Percentiles rank a stretch among this genome's conserved stretches.
phyloP scores from a whole-genome alignment of 2,888 invertebrate genomes.

The Coelinius sp. region DNA sequence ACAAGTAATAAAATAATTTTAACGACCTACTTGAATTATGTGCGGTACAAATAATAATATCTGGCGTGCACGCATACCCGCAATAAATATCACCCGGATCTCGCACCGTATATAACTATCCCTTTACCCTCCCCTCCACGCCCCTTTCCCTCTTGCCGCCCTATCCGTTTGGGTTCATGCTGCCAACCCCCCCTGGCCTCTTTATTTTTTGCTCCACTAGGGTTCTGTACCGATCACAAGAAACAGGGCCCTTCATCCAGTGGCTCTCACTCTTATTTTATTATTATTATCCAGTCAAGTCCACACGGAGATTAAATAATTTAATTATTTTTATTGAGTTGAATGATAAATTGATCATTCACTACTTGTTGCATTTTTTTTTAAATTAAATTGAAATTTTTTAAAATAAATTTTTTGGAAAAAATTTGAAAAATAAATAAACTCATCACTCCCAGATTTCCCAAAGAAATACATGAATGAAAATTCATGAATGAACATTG shows the following conservation, averaged over 20 bases:
- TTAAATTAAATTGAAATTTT: too few species aligned
- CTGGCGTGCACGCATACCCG: constrained; percentile 62
- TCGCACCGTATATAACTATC: constrained; percentile 32
- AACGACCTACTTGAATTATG: constrained; percentile 68
- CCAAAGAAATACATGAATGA: not conserved
- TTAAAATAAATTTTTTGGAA: too few species aligned
- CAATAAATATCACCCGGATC: constrained; percentile 62
- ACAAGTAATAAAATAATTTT: constrained; percentile 68
- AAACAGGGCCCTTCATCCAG: constrained; percentile 21
- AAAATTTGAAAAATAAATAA: too few species aligned
- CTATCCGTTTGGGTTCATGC: constrained; percentile 36
- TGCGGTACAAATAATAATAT: constrained; percentile 66
- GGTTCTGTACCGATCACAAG: constrained; percentile 18
- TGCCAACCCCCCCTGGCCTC: constrained; percentile 48
- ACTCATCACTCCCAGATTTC: not conserved
- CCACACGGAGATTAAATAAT: not conserved
- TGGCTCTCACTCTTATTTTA: constrained; percentile 18
- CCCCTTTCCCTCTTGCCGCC: too few species aligned
- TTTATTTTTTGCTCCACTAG: constrained; percentile 40
- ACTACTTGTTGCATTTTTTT: too few species aligned
- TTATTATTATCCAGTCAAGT: not conserved
- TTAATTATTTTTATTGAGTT: not conserved
- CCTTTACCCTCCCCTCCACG: constrained; percentile 30
- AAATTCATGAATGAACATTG: not conserved
- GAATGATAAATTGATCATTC: too few species aligned